Evolutionary conservation across 2,888 invertebrate genomes (phyloP), one percentile per base, ranked within the genome.

Genomic region (Cyaniris semiargus): DNA sequence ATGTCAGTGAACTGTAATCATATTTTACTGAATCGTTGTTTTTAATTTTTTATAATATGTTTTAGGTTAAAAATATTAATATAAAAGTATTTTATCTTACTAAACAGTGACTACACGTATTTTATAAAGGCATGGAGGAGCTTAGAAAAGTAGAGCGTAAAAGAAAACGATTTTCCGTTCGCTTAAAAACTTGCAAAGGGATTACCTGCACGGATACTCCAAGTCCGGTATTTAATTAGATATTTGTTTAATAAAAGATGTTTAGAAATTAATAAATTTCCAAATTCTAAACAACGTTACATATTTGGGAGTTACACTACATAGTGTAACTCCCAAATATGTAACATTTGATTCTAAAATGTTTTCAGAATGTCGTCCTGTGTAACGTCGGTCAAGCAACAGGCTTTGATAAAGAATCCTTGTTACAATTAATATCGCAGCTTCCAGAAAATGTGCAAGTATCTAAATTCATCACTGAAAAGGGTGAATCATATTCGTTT

Each of bases 301-400:
- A 5, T 53, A 53, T 53, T 38, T 38, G 38, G 38, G 38, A 38
- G 38, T 38, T 38, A 38, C 44, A 44, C 44, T 44, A 44, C 44
- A 10, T 44, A 44, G 44, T 38, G 38, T 44, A 10, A 44, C 44
- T 44, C 13, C 44, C 44, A 44, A 44, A 44, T 13, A 44, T 10
- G 15, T 53, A 18, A 53, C 53, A 53, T 53, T 15, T 53, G 5
- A 5, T 3, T 70, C 6, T 27, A 31, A 34, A 70, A 34, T 71
- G 27, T 79, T 82, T 95, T 80, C 87, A 97, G 97, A 94, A 95
- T 85, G 83, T 98, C 72, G 95, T 96, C 70, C 90, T 98, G n/a
- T 97, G 97, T 83, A 98, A 98, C 91, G 97, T 96, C 38, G 98
- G 98, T 0, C 95, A 98, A 79, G 97, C 96, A 2, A 97, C 97